Evolutionary conservation across 2,113 vertebrate species (phyloP), one percentile per base, ranked within the genome.

Genomic region (Psittacula cyanocephala): DNA sequence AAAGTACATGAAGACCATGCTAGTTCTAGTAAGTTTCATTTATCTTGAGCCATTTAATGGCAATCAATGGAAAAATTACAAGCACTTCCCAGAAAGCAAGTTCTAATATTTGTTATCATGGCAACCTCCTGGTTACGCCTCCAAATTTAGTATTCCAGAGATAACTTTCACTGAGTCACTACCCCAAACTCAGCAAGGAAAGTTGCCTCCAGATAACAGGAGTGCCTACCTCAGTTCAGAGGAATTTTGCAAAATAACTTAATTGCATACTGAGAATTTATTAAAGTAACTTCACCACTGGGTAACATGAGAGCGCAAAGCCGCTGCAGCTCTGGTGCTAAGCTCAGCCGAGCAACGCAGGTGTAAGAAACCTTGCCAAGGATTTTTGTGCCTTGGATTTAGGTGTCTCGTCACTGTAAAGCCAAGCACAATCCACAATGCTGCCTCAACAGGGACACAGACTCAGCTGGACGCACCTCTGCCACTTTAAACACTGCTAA

Each of bases 111-210:
- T 95, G 94, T 96, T 95, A 97, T 96, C 93, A 77, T 89, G 79
- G 89, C 84, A 97, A 95, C 93, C 93, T 93, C 94, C 59, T 89
- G 72, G 89, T 92, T 96, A 96, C 41, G 2, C 87, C 85, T 96
- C 94, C 95, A 96, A 95, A 96, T 96, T 95, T 96, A 95, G 91
- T 96, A 93, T 91, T 95, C 67, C 55, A 62, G 79, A 96, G 93
- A 97, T 88, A 96, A 95, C 89, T 95, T 94, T 33, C 39, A 91
- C 67, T 96, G 95, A 96, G 93, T 95, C 96, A 97, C 85, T 94
- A 89, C 78, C 75, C 89, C 63, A 89, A 85, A 92, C 75, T 94
- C 88, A 88, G 94, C 64, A 86, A 79, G 14, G 46, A 70, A 96
- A 95, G 81, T 72, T 85, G 94, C 80, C 60, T 87, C 78, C 93